Percentiles rank a stretch among this genome's conserved stretches.
Evolutionary conservation across 1,140 invertebrate genomes (phyloP).

Genomic region (Heliothis virescens): DNA sequence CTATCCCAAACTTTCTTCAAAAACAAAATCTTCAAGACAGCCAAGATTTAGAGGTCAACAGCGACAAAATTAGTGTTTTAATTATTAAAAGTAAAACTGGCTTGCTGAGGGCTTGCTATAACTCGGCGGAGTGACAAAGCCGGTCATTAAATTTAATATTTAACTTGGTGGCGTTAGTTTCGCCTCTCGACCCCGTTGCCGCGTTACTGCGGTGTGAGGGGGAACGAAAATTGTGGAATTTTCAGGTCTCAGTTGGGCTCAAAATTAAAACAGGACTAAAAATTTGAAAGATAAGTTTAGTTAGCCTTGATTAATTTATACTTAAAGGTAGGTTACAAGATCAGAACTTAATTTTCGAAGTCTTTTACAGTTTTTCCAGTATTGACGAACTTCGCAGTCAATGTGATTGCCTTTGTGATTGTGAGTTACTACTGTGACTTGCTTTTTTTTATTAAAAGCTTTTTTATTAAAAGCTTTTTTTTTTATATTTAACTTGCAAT

Average conservation of each 20-base stretch:
- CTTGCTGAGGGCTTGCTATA: slow-evolving; percentile 21
- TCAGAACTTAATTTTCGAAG: no score
- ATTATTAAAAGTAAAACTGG: slow-evolving; percentile 55
- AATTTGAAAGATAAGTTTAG: no score
- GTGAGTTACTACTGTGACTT: no score
- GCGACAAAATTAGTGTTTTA: slow-evolving; percentile 58
- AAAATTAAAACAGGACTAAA: neutral
- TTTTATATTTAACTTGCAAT: no score
- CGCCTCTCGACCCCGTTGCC: slow-evolving; percentile 55
- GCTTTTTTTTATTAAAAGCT: no score
- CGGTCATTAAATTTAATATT: slow-evolving; percentile 64
- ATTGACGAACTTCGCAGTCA: no score
- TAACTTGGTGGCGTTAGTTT: slow-evolving; percentile 55
- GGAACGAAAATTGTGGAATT: slow-evolving; percentile 2
- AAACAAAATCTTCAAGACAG: slow-evolving; percentile 28
- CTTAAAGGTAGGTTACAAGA: no score
- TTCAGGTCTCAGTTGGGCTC: neutral
- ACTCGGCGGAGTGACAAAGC: slow-evolving; percentile 56
- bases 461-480: no score
- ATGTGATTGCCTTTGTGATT: no score
- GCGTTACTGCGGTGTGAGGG: neutral
- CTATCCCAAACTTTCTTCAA: neutral
- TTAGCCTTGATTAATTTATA: no score
- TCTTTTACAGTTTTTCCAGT: no score
- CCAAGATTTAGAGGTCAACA: slow-evolving; percentile 36